Evolutionary conservation across 2,113 vertebrate species (phyloP), one percentile per base, ranked within the genome.

Genomic region (Numida meleagris): DNA sequence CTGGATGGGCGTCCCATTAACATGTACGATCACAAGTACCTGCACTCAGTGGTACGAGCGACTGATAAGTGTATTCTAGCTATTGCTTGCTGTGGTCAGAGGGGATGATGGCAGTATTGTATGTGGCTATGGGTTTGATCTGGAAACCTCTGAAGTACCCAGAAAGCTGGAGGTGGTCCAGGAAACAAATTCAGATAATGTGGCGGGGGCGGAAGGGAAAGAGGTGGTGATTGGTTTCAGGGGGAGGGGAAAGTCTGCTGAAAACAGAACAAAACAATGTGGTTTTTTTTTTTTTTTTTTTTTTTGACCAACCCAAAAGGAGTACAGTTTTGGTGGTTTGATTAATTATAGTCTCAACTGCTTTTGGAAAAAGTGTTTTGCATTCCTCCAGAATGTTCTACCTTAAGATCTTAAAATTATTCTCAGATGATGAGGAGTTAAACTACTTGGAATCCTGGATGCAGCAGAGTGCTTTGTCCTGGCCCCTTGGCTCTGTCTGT

Each of bases 11-110:
- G 40, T 70, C 98, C 99, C 67, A 98, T 99, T 36, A 80, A 98
- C 71, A 96, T 95, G 80, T 98, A 99, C 24, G 97, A 98, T 87
- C 99, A 99, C 88, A 96, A 98, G 93, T 99, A 99, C 97, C 98
- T 99, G 82, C 99, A 99, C 97, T 98, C 98, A 19, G 98, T 98
- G 98, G 99, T 99, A 97, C 23, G 98, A 97, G 86, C 86, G 15
- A 74, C 87, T 88, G 80, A 61, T 94, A 68, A 4, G 12, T 68
- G 79, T 91, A 29, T 83, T 93, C 62, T 79, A 51, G 67, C 61
- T 94, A 40, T 45, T 4, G 1, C 51, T 82, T 38, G 70, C 65
- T 0, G 4, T 33, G 79, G 24, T 57, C 68, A 17, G 48, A 80
- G 88, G 85, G 82, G 51, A 46, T 51, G 94, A 88, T 83, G 76